Evolutionary conservation across 2,113 vertebrate species (phyloP).

Genomic region (Protobothrops flavoviridis): DNA sequence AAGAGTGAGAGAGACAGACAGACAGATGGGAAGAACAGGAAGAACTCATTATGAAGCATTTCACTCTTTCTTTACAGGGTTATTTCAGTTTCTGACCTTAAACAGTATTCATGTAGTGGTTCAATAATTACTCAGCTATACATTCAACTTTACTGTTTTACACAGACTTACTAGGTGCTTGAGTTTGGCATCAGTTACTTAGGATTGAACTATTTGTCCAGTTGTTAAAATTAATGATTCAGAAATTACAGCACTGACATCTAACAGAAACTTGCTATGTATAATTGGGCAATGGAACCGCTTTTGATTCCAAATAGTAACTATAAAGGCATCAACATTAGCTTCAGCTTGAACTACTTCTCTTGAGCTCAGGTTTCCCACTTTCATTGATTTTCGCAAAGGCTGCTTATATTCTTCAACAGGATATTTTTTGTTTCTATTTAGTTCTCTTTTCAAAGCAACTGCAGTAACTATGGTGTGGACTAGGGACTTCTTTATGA

Average conservation of each 20-base stretch:
- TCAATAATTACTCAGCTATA: constrained; percentile 23
- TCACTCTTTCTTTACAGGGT: neutral
- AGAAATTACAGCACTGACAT: constrained; percentile 29
- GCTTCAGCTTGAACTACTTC: neutral
- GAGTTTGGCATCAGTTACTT: constrained; percentile 19
- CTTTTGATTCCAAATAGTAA: constrained; percentile 24
- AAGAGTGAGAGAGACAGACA: neutral
- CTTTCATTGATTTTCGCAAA: neutral
- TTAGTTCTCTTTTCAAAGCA: neutral
- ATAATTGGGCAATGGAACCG: constrained; percentile 21
- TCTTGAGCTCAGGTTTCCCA: neutral
- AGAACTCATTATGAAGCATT: neutral
- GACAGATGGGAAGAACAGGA: neutral
- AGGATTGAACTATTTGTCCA: constrained; percentile 21
- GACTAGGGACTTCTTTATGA: neutral
- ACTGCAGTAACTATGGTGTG: neutral
- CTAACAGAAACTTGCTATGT: constrained; percentile 23
- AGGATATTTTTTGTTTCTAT: neutral
- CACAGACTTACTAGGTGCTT: neutral
- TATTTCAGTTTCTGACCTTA: neutral
- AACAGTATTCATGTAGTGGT: neutral
- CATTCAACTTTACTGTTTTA: neutral
- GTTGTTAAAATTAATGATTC: constrained; percentile 31
- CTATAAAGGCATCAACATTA: constrained; percentile 18
- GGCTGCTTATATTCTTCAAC: neutral